Evolutionary conservation across 2,113 vertebrate genomes (phyloP), one percentile per base, ranked within the genome.

Genomic region (Aix galericulata): DNA sequence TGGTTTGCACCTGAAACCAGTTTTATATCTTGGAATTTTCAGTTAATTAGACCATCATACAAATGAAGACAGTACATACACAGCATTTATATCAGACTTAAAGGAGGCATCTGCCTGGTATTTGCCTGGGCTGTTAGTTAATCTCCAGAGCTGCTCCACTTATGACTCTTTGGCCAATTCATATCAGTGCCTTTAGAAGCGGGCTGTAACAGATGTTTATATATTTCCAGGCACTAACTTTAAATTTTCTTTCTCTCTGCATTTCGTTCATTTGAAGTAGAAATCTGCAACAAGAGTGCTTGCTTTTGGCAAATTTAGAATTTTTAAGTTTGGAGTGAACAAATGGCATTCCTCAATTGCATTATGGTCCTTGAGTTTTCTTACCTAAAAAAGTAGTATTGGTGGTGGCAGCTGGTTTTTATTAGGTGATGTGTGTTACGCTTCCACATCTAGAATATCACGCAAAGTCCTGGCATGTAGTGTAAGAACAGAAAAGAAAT

Each of bases 161-260:
- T 75, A 11, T 0, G 1, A 17, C 29, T 4, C 13, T 74, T 1
- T 48, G 44, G n/a, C 50, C 8, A 1, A 44, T 1, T 23, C 48
- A 53, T 27, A 18, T 48, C 59, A 3, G 5, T 27, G 55, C 50
- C 12, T 60, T 52, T 53, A 14, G 17, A 66, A 81, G 60, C 59
- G 25, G 23, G 7, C 40, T 59, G 40, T 38, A 44, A 74, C 36
- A 86, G 52, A 52, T 38, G 20, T 46, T 85, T 3, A 11, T 72
- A 8, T 46, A 6, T 66, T 86, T 75, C 34, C 42, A 69, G 81
- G 17, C 14, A 27, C 32, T 38, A 3, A 32, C 8, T 69, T 62
- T 32, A 32, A 2, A 27, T 52, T 74, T 91, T 66, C 13, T 74
- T 38, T 9, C 9, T 62, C 17, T 53, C 17, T 85, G 21, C 21